phyloP scores from a whole-genome alignment of 2,797 vertebrate genomes.

The Synanceia verrucosa region DNA sequence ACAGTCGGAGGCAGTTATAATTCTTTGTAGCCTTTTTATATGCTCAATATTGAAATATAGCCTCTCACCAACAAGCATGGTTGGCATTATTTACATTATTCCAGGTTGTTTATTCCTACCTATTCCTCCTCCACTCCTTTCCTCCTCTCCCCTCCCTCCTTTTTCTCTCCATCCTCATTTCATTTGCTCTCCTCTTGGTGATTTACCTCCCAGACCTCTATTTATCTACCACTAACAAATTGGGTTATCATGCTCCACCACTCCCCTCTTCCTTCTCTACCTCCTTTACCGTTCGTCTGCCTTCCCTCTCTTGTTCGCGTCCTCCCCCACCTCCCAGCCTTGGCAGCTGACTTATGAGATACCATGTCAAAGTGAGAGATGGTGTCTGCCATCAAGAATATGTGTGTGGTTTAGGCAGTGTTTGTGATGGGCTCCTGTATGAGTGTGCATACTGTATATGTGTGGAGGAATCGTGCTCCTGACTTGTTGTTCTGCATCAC shows the following conservation, averaged over 20 bases:
- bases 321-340: constrained; percentile 25
- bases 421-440: constrained; percentile 26
- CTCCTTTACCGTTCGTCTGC: constrained; percentile 51
- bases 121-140: constrained; percentile 25
- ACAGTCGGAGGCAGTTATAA: constrained; percentile 52
- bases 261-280: constrained; percentile 50
- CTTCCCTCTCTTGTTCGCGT: constrained; percentile 25
- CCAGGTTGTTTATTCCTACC: constrained; percentile 67
- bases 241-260: constrained; percentile 76
- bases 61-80: constrained; percentile 54
- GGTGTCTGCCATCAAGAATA: constrained; percentile 48
- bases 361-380: constrained; percentile 70
- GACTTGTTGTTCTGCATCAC: constrained; percentile 56
- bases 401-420: constrained; percentile 31
- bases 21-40: constrained; percentile 67
- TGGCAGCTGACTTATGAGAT: constrained; percentile 69
- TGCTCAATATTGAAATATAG: constrained; percentile 75
- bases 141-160: constrained; percentile 27
- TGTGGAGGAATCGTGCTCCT: constrained; percentile 25
- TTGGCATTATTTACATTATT: constrained; percentile 76
- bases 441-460: constrained; percentile 9
- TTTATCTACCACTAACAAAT: constrained; percentile 82
- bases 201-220: constrained; percentile 79
- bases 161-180: constrained; percentile 69
- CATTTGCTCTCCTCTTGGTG: constrained; percentile 69